phyloP scores from a whole-genome alignment of 2,113 vertebrate genomes.

The Podiceps cristatus region DNA sequence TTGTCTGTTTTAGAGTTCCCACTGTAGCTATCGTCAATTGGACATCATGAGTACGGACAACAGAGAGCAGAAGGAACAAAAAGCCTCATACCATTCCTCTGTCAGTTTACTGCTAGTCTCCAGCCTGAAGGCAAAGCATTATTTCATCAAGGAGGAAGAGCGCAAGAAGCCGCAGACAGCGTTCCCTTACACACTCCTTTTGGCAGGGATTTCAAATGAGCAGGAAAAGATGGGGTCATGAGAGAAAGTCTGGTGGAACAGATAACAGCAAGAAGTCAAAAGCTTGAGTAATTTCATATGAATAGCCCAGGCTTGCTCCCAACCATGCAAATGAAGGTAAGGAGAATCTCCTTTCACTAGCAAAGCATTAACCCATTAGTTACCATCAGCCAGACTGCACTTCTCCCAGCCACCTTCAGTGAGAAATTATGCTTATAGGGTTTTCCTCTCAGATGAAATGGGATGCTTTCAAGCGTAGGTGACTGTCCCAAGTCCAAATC shows the following conservation, averaged over 20 bases:
- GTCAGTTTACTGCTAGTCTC: not conserved
- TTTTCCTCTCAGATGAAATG: not conserved
- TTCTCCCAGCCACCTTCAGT: not conserved
- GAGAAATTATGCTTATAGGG: not conserved
- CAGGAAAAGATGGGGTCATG: conserved; percentile 34
- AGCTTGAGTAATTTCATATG: conserved; percentile 2
- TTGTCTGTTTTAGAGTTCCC: not conserved
- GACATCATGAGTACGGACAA: not conserved
- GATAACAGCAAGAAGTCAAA: conserved; percentile 58
- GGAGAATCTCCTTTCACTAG: not conserved
- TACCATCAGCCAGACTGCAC: not conserved
- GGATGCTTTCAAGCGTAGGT: not conserved
- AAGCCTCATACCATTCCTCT: not conserved
- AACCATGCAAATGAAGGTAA: conserved; percentile 26
- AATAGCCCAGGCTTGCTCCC: conserved; percentile 20
- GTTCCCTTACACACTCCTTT: not conserved
- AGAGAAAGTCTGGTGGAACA: conserved; percentile 50
- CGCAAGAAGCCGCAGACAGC: not conserved
- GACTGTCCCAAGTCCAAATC: not conserved
- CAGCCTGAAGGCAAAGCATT: conserved; percentile 28
- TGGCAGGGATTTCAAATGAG: not conserved
- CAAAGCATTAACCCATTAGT: not conserved
- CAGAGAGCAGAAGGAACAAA: not conserved
- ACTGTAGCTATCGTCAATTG: conserved; percentile 21
- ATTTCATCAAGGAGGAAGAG: conserved; percentile 33